These are phyloP conservation scores for Pyrgus malvae DNA, from an alignment of 2,888 invertebrate species.

Conservation along the genomic window DNA sequence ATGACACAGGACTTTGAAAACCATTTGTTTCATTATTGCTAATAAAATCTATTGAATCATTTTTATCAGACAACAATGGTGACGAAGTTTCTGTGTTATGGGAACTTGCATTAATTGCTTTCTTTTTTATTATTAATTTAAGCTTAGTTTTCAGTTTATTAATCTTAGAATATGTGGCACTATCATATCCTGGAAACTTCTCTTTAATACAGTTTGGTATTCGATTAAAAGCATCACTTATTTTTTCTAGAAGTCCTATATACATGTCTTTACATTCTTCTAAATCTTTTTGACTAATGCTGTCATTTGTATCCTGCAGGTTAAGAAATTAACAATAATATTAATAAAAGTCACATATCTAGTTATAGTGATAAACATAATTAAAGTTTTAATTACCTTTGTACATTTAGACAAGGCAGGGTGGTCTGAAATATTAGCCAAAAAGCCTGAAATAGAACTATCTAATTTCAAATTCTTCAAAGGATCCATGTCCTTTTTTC, in stretches of 20 bases:
- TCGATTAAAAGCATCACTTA: slow-evolving; percentile 82
- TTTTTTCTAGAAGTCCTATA: slow-evolving; percentile 84
- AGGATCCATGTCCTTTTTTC: slow-evolving; percentile 39
- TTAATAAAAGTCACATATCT: background rate
- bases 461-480: slow-evolving; percentile 37
- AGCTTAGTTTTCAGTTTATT: slow-evolving; percentile 82
- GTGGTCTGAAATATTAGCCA: slow-evolving; percentile 34
- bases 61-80: slow-evolving; percentile 49
- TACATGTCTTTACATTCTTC: slow-evolving; percentile 77
- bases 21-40: no score
- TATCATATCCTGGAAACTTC: slow-evolving; percentile 83
- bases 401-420: slow-evolving; percentile 8
- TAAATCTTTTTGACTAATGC: slow-evolving; percentile 38
- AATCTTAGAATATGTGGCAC: slow-evolving; percentile 77
- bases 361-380: no score
- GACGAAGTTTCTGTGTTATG: slow-evolving; percentile 49
- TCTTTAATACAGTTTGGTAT: slow-evolving; percentile 83
- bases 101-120: slow-evolving; percentile 31
- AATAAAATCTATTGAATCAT: slow-evolving; percentile 48
- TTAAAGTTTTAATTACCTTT: background rate
- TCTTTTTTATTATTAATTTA: slow-evolving; percentile 66
- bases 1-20: background rate
- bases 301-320: slow-evolving; percentile 3
- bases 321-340: background rate
- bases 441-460: slow-evolving; percentile 31